phyloP scores from a whole-genome alignment of 2,888 invertebrate species.

The Drosophila siamana region DNA sequence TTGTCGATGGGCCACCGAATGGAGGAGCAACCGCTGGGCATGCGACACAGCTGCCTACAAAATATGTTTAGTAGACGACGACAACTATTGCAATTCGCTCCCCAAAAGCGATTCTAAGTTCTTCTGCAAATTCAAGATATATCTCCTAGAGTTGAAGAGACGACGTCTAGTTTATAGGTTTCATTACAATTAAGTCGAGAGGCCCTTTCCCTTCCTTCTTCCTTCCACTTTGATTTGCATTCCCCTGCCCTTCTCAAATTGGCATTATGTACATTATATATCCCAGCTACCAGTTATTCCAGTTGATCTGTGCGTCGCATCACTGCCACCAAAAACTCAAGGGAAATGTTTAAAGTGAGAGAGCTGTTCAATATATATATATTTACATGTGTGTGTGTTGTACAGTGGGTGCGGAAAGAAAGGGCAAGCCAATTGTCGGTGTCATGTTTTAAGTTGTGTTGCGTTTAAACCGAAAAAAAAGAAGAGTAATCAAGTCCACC shows the following conservation, averaged over 20 bases:
- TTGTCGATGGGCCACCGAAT: conserved; percentile 21
- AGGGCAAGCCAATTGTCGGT: conserved; percentile 19
- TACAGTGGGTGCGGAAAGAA: conserved; percentile 9
- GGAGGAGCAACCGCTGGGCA: conserved; percentile 15
- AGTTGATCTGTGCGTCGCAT: conserved; percentile 32
- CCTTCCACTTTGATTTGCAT: background rate
- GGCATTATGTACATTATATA: conserved; percentile 17
- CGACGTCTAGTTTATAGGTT: conserved; percentile 49
- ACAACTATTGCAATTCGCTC: conserved; percentile 29
- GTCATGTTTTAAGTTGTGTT: conserved; percentile 3
- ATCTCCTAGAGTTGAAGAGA: conserved; percentile 37
- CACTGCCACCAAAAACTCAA: conserved; percentile 49
- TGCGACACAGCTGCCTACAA: conserved; percentile 63
- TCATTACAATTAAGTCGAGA: conserved; percentile 42
- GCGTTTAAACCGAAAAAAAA: conserved; percentile 8
- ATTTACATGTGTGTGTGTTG: conserved; percentile 5
- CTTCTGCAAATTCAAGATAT: conserved; percentile 5
- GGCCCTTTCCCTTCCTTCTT: background rate
- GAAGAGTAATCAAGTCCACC: conserved; percentile 41
- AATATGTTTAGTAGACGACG: conserved; percentile 60
- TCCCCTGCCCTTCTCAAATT: background rate
- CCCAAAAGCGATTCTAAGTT: conserved; percentile 34
- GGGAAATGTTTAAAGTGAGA: conserved; percentile 18
- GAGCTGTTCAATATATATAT: conserved; percentile 4
- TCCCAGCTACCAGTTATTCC: background rate